Evolutionary conservation across 2,113 vertebrate genomes (phyloP).

Genomic region (Oenanthe melanoleuca): DNA sequence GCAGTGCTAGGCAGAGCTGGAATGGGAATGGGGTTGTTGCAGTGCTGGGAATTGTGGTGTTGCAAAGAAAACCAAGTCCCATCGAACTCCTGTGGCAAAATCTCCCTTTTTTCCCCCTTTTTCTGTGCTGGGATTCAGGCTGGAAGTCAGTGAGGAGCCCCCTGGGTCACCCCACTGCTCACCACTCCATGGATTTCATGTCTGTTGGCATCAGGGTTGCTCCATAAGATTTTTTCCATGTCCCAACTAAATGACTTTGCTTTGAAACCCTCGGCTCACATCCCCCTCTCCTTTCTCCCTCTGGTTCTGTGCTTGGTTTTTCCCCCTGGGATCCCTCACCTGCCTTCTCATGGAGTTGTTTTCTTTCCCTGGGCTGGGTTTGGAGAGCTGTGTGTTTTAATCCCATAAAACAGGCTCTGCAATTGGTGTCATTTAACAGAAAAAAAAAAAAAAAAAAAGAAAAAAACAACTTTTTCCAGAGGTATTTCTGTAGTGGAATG

Average conservation of each 20-base stretch:
- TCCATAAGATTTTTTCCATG: neutral
- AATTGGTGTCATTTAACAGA: neutral
- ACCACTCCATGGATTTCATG: neutral
- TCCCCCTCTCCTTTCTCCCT: conserved; percentile 34
- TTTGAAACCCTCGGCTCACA: conserved; percentile 25
- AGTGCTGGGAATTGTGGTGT: fast-evolving
- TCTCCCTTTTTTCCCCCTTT: neutral
- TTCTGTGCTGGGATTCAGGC: neutral
- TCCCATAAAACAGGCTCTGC: neutral
- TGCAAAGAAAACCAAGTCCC: neutral
- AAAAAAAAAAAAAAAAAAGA: neutral
- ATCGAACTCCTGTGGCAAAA: neutral
- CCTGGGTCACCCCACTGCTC: neutral
- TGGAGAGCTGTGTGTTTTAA: neutral
- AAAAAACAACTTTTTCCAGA: neutral
- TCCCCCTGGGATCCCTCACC: neutral
- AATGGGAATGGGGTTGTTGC: fast-evolving
- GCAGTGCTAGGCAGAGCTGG: neutral
- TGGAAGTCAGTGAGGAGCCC: conserved; percentile 29
- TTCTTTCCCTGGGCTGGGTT: neutral
- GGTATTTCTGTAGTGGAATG: neutral
- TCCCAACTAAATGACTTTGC: neutral
- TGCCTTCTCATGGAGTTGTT: conserved; percentile 28
- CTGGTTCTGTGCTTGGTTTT: conserved; percentile 36
- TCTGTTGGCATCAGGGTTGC: neutral